Evolutionary conservation across 1,140 invertebrate genomes (phyloP).

Genomic region (Apis laboriosa): DNA sequence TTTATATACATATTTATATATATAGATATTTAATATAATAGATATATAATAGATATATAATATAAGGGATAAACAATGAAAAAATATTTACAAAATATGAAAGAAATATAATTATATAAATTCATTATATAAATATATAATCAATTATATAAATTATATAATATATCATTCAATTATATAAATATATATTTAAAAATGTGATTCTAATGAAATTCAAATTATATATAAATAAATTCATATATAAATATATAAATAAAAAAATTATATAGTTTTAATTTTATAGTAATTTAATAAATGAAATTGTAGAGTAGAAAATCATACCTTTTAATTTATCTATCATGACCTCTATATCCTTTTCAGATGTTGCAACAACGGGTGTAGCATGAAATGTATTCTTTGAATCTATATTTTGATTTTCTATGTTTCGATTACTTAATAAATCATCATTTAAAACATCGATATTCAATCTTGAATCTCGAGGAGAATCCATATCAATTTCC

Average conservation of each 20-base stretch:
- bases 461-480: slow-evolving; percentile 72
- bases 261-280: slow-evolving; percentile 31
- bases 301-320: slow-evolving; percentile 54
- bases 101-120: slow-evolving; percentile 11
- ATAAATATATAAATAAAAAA: slow-evolving; percentile 24
- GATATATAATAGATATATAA: not conserved
- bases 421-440: slow-evolving; percentile 55
- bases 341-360: slow-evolving; percentile 77
- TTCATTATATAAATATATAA: slow-evolving; percentile 34
- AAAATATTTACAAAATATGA: slow-evolving; percentile 37
- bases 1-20: slow-evolving; percentile 30
- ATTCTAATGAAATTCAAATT: slow-evolving; percentile 30
- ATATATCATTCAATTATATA: slow-evolving; percentile 36
- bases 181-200: slow-evolving; percentile 16
- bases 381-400: slow-evolving; percentile 69
- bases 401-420: slow-evolving; percentile 50
- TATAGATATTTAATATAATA: not conserved
- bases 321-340: slow-evolving; percentile 79
- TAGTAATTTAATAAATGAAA: slow-evolving; percentile 17
- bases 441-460: slow-evolving; percentile 70
- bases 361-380: slow-evolving; percentile 63
- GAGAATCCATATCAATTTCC: slow-evolving; percentile 76
- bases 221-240: not conserved
- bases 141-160: slow-evolving; percentile 27
- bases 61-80: slow-evolving; percentile 17